Evolutionary conservation across 92 coral and sea anemone genomes (phyloP), one percentile per base, ranked within the genome.

Genomic region (Nematostella vectensis): DNA sequence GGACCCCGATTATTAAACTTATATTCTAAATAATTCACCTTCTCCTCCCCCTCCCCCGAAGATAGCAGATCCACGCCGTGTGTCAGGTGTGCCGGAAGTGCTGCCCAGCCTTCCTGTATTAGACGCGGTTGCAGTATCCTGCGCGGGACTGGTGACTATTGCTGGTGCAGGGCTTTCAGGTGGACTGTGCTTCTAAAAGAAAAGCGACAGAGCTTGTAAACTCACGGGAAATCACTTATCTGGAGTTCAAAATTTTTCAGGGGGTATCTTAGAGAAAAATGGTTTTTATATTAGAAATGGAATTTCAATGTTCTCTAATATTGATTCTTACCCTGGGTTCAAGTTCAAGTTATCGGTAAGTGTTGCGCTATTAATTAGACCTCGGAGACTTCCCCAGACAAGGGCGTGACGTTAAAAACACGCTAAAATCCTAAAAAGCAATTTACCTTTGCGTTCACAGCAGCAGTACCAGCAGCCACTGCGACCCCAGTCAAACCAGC

Each of bases 91-190:
- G 28, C 47, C 50, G n/a, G 62, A 57, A 1, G 27, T 22, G 8
- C 8, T 36, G 20, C 61, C 47, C 6, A 16, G 17, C 12, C 47
- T 60, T 6, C 15, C 55, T 27, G 24, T 20, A 12, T 25, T 57
- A 25, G 38, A 55, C 33, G 42, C 48, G 21, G 74, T 15, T 17
- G 65, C 59, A 11, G 16, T 43, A 20, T 59, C 79, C 3, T 78
- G 79, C 31, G 79, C 84, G 19, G 71, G 85, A 48, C 85, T 79
- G 39, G 85, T 79, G 1, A 79, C 80, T 11, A 79, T 79, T 12
- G 60, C 67, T 24, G 85, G 85, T 11, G 85, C 63, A 13, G 33
- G 48, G 22, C 59, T 53, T 23, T 23, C 65, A n/a, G n/a, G n/a
- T n/a, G 18, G 18, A 4, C 4, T 45, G 51, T 11, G 51, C 51